These are phyloP conservation scores for Scaeva pyrastri DNA, from an alignment of 2,888 invertebrate species.

Conservation along the genomic window DNA sequence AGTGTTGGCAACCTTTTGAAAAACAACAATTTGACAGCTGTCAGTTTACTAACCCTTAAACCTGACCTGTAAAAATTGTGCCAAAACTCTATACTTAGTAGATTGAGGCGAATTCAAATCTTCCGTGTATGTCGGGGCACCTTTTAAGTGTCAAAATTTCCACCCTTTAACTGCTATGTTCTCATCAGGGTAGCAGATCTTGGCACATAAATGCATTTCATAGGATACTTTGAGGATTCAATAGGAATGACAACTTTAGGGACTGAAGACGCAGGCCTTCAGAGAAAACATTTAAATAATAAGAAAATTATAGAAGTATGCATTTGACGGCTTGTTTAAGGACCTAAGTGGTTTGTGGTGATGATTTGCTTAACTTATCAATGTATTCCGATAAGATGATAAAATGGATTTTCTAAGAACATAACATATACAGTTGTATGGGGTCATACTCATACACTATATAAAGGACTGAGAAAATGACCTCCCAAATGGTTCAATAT, in stretches of 20 bases:
- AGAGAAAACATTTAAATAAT: neutral
- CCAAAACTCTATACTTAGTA: too few species aligned
- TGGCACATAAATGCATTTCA: neutral
- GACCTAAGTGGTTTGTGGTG: slow-evolving; percentile 39
- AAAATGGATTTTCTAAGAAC: neutral
- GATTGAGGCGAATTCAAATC: too few species aligned
- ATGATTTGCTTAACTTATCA: slow-evolving; percentile 52
- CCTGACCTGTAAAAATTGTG: too few species aligned
- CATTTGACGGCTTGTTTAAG: slow-evolving; percentile 46
- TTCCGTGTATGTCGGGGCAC: too few species aligned
- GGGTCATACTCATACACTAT: neutral
- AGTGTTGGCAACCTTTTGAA: too few species aligned
- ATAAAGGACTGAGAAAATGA: neutral
- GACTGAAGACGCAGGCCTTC: neutral
- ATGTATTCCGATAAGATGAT: slow-evolving; percentile 18
- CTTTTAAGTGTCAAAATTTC: too few species aligned
- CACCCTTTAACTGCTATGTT: too few species aligned
- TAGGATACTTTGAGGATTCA: neutral
- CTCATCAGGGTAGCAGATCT: too few species aligned
- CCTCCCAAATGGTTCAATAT: neutral
- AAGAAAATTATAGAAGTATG: slow-evolving; percentile 3
- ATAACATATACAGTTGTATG: neutral
- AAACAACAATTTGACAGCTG: too few species aligned
- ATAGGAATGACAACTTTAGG: neutral
- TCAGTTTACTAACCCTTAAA: too few species aligned